Conservation (phyloP, 2,113 vertebrate species). For the Pseudorhombus dupliciocellatus region DNA sequence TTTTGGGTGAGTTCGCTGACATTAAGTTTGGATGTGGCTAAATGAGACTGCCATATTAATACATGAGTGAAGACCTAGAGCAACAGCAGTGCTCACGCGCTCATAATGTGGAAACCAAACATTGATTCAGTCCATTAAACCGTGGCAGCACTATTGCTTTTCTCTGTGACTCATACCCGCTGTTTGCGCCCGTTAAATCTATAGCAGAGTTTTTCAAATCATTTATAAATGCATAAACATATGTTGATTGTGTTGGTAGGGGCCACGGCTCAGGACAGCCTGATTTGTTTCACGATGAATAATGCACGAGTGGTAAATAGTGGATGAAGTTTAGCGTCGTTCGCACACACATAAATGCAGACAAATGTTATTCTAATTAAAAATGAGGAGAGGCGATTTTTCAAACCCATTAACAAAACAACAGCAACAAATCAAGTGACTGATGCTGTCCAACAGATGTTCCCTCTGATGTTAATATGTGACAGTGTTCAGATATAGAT, state of each 20-base stretch:
- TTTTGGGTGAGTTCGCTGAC: constrained; percentile 31
- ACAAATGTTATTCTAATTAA: not conserved
- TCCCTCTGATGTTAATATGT: not conserved
- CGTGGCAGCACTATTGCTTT: not conserved
- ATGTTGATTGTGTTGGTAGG: not conserved
- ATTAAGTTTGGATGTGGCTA: constrained; percentile 22
- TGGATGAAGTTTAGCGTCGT: not conserved
- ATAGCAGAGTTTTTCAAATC: not conserved
- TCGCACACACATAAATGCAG: not conserved
- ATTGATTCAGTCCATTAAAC: constrained; percentile 1
- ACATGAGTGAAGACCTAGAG: not conserved
- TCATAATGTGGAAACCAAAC: constrained; percentile 16
- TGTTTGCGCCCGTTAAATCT: constrained; percentile 3
- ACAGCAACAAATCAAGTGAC: not conserved
- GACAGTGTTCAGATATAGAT: not conserved
- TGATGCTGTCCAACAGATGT: not conserved
- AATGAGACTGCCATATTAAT: constrained; percentile 31
- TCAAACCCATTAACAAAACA: not conserved
- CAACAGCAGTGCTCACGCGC: not conserved
- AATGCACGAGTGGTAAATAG: not conserved
- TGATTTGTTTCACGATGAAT: constrained; percentile 20
- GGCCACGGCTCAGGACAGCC: not conserved
- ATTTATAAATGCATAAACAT: not conserved
- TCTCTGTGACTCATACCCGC: not conserved
- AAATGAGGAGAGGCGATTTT: not conserved